These are phyloP conservation scores for Coilia nasus DNA, from an alignment of 2,797 vertebrate genomes.

Conservation along the genomic window DNA sequence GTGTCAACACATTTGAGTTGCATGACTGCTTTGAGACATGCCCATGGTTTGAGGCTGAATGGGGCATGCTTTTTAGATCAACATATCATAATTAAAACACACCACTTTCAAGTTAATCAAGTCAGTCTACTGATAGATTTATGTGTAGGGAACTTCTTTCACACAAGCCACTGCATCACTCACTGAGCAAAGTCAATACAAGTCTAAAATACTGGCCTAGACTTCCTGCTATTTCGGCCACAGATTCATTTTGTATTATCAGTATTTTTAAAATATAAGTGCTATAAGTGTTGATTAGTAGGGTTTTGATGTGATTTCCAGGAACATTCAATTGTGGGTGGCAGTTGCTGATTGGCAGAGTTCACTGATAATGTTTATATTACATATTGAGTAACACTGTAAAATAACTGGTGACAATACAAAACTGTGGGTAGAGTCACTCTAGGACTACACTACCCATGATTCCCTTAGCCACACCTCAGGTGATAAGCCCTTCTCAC, in stretches of 20 bases:
- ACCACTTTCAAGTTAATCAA: conserved; percentile 18
- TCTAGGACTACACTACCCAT: no score
- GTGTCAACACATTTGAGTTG: conserved; percentile 6
- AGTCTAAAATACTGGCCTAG: not conserved
- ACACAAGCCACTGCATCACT: not conserved
- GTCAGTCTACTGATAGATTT: conserved; percentile 4
- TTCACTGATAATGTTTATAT: no score
- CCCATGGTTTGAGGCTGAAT: conserved; percentile 8
- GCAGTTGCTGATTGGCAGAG: no score
- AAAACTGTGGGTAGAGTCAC: no score
- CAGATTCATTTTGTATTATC: not conserved
- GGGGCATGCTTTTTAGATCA: conserved; percentile 10
- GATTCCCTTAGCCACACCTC: no score
- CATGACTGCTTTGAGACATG: not conserved
- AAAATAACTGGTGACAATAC: no score
- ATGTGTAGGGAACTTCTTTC: not conserved
- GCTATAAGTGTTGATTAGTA: no score
- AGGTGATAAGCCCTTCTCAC: no score
- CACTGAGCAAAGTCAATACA: not conserved
- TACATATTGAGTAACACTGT: no score
- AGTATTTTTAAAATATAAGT: no score
- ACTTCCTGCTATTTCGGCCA: not conserved
- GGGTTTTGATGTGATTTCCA: no score
- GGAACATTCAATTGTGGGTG: no score
- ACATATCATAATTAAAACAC: conserved; percentile 19